phyloP scores from a whole-genome alignment of 1,140 invertebrate species.

The Nasonia giraulti region DNA sequence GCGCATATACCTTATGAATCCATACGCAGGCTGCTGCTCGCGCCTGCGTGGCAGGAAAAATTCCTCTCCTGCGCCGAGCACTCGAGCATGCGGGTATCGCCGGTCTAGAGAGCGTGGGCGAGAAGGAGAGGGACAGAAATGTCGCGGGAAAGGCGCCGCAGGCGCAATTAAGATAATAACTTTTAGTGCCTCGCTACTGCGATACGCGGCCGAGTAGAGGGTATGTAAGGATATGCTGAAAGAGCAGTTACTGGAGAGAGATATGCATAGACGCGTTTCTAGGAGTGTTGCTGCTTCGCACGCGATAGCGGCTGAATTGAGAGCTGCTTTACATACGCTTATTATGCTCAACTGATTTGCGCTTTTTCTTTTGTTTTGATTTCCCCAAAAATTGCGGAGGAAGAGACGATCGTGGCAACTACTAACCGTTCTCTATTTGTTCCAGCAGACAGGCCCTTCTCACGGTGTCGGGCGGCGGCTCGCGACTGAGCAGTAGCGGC shows the following conservation, averaged over 20 bases:
- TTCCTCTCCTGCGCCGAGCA: background rate
- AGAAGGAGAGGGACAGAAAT: conserved; percentile 26
- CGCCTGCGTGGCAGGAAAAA: background rate
- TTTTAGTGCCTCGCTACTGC: conserved; percentile 62
- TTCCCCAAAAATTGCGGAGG: background rate
- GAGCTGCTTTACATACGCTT: background rate
- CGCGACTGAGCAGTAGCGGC: conserved; percentile 75
- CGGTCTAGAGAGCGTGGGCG: background rate
- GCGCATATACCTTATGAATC: conserved; percentile 22
- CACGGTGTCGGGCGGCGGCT: conserved; percentile 72
- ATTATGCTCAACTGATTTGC: background rate
- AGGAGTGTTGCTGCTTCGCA: background rate
- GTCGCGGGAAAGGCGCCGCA: conserved; percentile 46
- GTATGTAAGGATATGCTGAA: background rate
- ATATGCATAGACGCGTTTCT: background rate
- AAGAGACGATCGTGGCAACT: background rate
- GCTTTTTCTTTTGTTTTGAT: background rate
- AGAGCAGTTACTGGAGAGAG: background rate
- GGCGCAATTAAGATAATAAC: conserved; percentile 70
- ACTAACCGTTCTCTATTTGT: conserved; percentile 66
- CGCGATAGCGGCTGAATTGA: background rate
- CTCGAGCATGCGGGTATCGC: background rate
- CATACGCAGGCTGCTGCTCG: no score
- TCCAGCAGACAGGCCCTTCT: conserved; percentile 80
- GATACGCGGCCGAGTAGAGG: conserved; percentile 40